A percentile compares a stretch with the other conserved stretches of the same genome.
Evolutionary conservation across 2,797 vertebrate species (phyloP).

Genomic region (Spinibarbus caldwelli): DNA sequence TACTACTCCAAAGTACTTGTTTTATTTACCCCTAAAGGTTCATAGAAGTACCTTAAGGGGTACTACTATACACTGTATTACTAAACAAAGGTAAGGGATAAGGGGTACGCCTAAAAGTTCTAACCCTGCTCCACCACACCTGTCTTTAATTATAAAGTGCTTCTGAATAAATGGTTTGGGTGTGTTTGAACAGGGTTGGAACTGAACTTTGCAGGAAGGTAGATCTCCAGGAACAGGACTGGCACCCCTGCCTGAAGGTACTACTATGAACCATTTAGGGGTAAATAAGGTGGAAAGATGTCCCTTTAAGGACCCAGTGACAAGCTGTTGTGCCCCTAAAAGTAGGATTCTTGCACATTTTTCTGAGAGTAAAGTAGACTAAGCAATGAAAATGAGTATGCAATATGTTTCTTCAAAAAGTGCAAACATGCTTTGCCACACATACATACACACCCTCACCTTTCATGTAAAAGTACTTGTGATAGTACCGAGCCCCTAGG

Average conservation of each 20-base stretch:
- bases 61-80: too few species aligned
- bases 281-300: neutral
- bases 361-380: neutral
- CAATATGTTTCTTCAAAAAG: neutral
- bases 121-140: neutral
- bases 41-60: too few species aligned
- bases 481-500: slow-evolving; percentile 91
- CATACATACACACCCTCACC: slow-evolving; percentile 76
- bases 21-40: too few species aligned
- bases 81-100: too few species aligned
- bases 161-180: too few species aligned
- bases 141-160: too few species aligned
- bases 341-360: neutral
- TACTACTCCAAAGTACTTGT: too few species aligned
- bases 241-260: neutral
- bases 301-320: neutral
- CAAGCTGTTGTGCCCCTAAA: neutral
- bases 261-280: neutral
- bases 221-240: too few species aligned
- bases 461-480: slow-evolving; percentile 95
- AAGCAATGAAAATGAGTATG: neutral
- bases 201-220: too few species aligned
- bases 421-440: neutral
- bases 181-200: neutral
- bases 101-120: too few species aligned